Evolutionary conservation across 2,113 vertebrate species (phyloP).

Genomic region (Microtus richardsoni): DNA sequence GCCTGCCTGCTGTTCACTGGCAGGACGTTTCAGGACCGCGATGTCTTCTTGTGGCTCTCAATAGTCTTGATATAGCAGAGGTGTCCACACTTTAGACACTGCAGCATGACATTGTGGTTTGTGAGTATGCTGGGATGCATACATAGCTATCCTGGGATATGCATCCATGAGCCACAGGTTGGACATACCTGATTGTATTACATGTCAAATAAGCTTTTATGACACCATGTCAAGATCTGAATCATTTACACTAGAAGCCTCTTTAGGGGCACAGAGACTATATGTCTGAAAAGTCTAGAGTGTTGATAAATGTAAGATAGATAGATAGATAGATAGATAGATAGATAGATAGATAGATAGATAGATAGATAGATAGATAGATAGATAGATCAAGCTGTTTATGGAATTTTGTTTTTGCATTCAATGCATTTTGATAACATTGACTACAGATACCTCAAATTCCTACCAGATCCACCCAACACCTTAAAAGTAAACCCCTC

Average conservation of each 20-base stretch:
- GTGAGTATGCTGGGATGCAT: background rate
- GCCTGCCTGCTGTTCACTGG: accelerated
- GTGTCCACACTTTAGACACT: background rate
- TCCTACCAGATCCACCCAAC: background rate
- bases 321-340: too few relatives aligned
- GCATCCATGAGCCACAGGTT: background rate
- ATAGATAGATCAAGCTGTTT: background rate
- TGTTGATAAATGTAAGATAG: too few relatives aligned
- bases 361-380: too few relatives aligned
- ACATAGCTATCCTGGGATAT: too few relatives aligned
- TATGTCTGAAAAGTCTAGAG: accelerated
- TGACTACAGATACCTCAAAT: background rate
- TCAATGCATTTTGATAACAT: background rate
- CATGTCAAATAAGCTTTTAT: background rate
- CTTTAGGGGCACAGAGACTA: too few relatives aligned
- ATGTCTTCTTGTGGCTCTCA: background rate
- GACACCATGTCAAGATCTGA: background rate
- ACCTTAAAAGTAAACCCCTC: background rate
- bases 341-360: background rate
- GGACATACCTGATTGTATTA: background rate
- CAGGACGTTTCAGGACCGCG: too few relatives aligned
- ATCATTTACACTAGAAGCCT: background rate
- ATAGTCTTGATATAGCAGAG: background rate
- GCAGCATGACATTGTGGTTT: background rate
- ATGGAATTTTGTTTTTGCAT: background rate